Conservation (phyloP, 2,888 invertebrate genomes). For the Himalopsyche anomala region DNA sequence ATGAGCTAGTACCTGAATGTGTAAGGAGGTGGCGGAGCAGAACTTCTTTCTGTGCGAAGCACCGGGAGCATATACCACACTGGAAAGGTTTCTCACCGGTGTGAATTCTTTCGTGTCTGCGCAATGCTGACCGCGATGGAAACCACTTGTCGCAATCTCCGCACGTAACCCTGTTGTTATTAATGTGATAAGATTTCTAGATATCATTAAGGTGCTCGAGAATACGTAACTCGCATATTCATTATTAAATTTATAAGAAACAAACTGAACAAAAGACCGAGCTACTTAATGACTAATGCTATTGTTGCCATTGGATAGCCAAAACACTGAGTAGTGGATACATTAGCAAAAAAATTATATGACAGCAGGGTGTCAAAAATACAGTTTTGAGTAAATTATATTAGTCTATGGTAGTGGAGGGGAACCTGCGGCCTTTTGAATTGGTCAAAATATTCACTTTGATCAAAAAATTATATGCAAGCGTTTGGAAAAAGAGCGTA, state of each 20-base stretch:
- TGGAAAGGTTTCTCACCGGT: constrained; percentile 78
- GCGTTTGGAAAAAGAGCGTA: too few relatives aligned
- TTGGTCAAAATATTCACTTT: too few relatives aligned
- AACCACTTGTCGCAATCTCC: constrained; percentile 81
- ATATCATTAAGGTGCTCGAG: background rate
- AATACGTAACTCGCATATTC: constrained; percentile 3
- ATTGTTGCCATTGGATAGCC: too few relatives aligned
- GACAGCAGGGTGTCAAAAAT: too few relatives aligned
- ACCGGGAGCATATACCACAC: constrained; percentile 78
- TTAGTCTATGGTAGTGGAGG: too few relatives aligned
- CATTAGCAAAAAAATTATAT: too few relatives aligned
- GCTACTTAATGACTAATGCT: too few relatives aligned
- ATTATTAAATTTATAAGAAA: constrained; percentile 60
- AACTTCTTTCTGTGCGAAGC: constrained; percentile 86
- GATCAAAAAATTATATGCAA: too few relatives aligned
- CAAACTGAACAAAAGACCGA: too few relatives aligned
- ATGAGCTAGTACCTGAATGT: constrained; percentile 71
- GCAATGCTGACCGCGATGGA: constrained; percentile 81
- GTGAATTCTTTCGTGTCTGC: constrained; percentile 83
- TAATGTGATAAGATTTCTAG: background rate
- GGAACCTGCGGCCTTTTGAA: too few relatives aligned
- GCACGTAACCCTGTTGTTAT: constrained; percentile 69
- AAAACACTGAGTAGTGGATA: too few relatives aligned
- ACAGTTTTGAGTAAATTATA: too few relatives aligned
- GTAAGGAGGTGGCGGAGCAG: constrained; percentile 79